A percentile compares a stretch with the other conserved stretches of the same genome.
Conservation (phyloP, 2,888 invertebrate genomes). For the Nowickia ferox region DNA sequence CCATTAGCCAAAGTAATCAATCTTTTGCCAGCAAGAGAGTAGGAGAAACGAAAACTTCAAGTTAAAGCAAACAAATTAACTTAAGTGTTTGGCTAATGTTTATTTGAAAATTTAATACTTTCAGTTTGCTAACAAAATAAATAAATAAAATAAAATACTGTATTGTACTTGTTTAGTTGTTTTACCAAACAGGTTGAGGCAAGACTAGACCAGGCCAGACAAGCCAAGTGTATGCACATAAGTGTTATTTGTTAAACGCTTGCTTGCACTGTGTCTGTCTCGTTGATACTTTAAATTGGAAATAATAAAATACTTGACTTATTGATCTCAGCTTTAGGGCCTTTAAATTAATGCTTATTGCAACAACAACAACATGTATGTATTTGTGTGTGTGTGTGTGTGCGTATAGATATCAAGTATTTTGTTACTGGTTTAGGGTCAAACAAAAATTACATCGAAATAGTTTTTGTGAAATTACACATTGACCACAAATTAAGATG, state of each 20-base stretch:
- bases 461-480: constrained; percentile 59
- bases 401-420: not conserved
- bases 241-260: not conserved
- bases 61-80: constrained; percentile 57
- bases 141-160: not conserved
- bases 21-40: constrained; percentile 46
- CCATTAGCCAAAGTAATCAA: constrained; percentile 73
- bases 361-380: too few relatives aligned
- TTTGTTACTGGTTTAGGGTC: not conserved
- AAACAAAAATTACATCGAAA: constrained; percentile 15
- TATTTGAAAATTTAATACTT: constrained; percentile 49
- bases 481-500: constrained; percentile 71
- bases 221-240: not conserved
- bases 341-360: not conserved
- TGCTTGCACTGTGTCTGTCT: not conserved
- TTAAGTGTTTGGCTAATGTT: constrained; percentile 49
- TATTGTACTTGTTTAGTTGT: not conserved
- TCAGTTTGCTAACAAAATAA: not conserved
- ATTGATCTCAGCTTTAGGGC: not conserved
- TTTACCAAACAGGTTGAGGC: not conserved
- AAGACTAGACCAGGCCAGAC: not conserved
- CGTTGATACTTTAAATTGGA: constrained; percentile 1
- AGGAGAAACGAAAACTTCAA: not conserved
- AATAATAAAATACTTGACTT: constrained; percentile 7
- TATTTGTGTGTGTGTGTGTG: not conserved